Conservation (phyloP, 2,888 invertebrate genomes). For the Erebia aethiops region DNA sequence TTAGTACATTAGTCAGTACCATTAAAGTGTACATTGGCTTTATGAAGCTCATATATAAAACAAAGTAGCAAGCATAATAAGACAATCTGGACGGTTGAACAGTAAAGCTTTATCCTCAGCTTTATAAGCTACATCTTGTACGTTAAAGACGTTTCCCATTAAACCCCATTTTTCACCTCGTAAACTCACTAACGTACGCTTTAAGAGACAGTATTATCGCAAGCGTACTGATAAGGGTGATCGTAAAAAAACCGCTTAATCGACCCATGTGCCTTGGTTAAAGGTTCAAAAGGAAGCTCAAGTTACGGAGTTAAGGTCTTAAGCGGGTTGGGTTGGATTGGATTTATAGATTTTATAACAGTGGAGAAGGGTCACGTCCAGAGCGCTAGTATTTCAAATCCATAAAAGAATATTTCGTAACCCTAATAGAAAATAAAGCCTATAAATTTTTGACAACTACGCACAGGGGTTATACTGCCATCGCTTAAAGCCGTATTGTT, state of each 20-base stretch:
- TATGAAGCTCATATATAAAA: neutral
- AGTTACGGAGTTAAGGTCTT: constrained; percentile 13
- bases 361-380: neutral
- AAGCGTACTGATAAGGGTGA: constrained; percentile 38
- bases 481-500: too few relatives aligned
- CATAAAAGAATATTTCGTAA: neutral
- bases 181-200: constrained; percentile 34
- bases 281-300: constrained; percentile 14
- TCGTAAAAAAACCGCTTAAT: constrained; percentile 41
- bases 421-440: too few relatives aligned
- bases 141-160: constrained; percentile 28
- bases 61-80: neutral
- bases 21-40: neutral
- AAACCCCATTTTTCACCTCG: constrained; percentile 35
- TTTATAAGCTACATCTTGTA: constrained; percentile 17
- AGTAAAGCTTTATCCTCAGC: constrained; percentile 1
- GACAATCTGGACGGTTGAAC: neutral
- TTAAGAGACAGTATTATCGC: constrained; percentile 40
- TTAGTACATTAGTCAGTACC: too few relatives aligned
- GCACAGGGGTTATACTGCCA: too few relatives aligned
- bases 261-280: constrained; percentile 27
- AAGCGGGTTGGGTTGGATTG: constrained; percentile 1
- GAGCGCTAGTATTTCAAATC: neutral
- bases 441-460: too few relatives aligned
- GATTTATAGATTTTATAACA: constrained; percentile 6